phyloP scores from a whole-genome alignment of 53 echinoderm and acorn worm genomes.

The Stichopus horrens region DNA sequence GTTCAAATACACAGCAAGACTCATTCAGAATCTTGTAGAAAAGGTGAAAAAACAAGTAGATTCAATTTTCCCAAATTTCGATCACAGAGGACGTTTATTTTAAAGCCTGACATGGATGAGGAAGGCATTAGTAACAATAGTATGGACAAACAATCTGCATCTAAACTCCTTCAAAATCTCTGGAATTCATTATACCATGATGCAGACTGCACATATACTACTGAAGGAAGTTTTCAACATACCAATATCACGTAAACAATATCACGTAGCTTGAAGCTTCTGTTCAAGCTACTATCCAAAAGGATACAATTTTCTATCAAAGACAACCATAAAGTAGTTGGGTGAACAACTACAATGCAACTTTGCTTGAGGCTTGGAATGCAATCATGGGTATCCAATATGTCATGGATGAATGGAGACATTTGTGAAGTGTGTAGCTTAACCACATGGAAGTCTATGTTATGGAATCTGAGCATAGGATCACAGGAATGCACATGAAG shows the following conservation, averaged over 20 bases:
- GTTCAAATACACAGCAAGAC: conserved; percentile 66
- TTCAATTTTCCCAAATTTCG: conserved; percentile 79
- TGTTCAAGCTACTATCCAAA: not conserved
- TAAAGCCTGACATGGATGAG: not conserved
- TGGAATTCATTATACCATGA: not conserved
- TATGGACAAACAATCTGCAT: not conserved
- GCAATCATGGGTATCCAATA: conserved; percentile 50
- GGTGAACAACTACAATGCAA: conserved; percentile 44
- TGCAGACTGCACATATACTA: not conserved
- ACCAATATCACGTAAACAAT: not conserved
- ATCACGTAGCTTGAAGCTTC: not conserved
- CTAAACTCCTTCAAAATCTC: not conserved
- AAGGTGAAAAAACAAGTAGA: conserved; percentile 62
- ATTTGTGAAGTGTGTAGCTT: conserved; percentile 52
- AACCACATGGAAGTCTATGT: conserved; percentile 44
- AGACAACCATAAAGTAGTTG: conserved; percentile 5
- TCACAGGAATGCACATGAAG: conserved; percentile 58
- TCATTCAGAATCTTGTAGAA: conserved; percentile 64
- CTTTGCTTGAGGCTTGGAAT: conserved; percentile 39
- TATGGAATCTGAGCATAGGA: conserved; percentile 50
- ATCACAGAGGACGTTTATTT: conserved; percentile 63
- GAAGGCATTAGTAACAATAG: not conserved
- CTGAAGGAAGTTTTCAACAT: not conserved
- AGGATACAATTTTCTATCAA: conserved; percentile 16
- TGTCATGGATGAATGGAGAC: conserved; percentile 50